Evolutionary conservation across 2,888 invertebrate genomes (phyloP), one percentile per base, ranked within the genome.

Genomic region (Ceriagrion tenellum): DNA sequence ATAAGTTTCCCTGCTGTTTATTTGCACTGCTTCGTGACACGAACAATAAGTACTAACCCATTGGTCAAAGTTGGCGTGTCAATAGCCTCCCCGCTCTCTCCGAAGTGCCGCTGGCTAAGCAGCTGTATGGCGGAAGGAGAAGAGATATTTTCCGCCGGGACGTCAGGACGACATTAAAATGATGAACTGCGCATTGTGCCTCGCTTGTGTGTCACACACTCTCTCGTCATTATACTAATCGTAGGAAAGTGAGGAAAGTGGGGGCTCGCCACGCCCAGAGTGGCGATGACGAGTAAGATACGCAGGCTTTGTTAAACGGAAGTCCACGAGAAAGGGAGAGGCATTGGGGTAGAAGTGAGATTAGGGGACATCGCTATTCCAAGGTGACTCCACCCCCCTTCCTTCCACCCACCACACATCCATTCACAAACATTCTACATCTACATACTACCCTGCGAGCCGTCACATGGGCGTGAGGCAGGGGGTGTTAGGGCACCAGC

Each of bases 121-220:
- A 69, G 69, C 69, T 69, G 8, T 56, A n/a, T 16, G 69, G 69
- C 69, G 81, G 81, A 35, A 30, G 81, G 35, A 81, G 30, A 81
- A 81, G 16, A 35, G 26, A 69, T 69, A 69, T 69, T 59, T 59
- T n/a, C 69, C 69, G 23, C 69, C 3, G n/a, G 26, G 18, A 69
- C 69, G 69, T 69, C 69, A 69, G 26, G 69, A 69, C 69, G 69
- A n/a, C 69, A 69, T 69, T 69, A 69, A 81, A 81, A 81, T 35
- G 81, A 81, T 81, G 0, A 81, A 81, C 35, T 81, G 81, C 35
- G 81, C 81, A 35, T 81, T 35, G 81, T 81, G 81, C 30, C 35
- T 81, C 81, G 16, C 81, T 35, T 81, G 16, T 35, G 81, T 81
- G 81, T 35, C 81, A 81, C 81, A 81, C 26, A 8, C 35, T 35